Conservation (phyloP, 2,888 invertebrate genomes). For the Mythimna ferrago region DNA sequence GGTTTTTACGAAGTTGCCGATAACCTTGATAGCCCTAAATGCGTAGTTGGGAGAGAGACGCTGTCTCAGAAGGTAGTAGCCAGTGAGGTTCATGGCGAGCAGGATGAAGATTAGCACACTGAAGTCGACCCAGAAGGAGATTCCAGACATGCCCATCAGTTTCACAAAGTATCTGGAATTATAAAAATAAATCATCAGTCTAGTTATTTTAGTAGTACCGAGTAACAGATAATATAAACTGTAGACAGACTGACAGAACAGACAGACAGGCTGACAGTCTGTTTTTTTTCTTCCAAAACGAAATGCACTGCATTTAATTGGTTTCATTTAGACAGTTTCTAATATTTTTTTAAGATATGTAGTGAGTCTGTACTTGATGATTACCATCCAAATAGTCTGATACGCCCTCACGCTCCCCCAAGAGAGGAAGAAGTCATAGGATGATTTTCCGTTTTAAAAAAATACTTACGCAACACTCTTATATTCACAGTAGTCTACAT, state of each 20-base stretch:
- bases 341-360: not conserved
- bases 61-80: conserved; percentile 94
- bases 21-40: conserved; percentile 93
- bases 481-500: conserved; percentile 94
- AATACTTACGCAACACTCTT: conserved; percentile 91
- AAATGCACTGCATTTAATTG: not conserved
- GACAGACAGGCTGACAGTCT: too few species aligned
- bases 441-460: too few species aligned
- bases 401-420: too few species aligned
- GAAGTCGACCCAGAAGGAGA: conserved; percentile 93
- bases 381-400: not conserved
- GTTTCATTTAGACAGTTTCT: not conserved
- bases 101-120: conserved; percentile 91
- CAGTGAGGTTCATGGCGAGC: conserved; percentile 91
- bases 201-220: too few species aligned
- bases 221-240: too few species aligned
- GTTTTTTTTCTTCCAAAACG: not conserved
- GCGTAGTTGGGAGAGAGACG: conserved; percentile 93
- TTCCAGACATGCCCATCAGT: conserved; percentile 94
- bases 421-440: too few species aligned
- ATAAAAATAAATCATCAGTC: not conserved
- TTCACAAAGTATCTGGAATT: conserved; percentile 92
- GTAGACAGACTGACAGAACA: too few species aligned
- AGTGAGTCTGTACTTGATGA: not conserved
- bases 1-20: conserved; percentile 93